Evolutionary conservation across 2,888 invertebrate species (phyloP), one percentile per base, ranked within the genome.

Genomic region (Xylocampa areola): DNA sequence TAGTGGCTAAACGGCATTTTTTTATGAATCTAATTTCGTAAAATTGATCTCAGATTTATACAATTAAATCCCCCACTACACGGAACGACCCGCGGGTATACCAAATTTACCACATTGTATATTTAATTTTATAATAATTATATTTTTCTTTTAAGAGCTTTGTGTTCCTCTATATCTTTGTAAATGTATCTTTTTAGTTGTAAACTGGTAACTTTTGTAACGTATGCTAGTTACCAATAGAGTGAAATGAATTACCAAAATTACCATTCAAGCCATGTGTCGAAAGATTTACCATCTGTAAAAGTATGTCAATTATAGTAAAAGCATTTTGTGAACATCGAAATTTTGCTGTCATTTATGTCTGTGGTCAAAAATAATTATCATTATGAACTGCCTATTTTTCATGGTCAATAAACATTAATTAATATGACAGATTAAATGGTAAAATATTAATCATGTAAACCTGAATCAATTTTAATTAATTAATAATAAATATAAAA

Each of bases 31-130:
- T 90, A 68, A 79, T 72, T 78, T 76, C 80, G 69, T 75, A 76
- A 80, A 82, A 82, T 88, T 91, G 92, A 92, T 92, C 91, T 92
- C 92, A 92, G 79, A 84, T 76, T 80, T 76, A 77, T 75, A 77
- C 73, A 73, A 74, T 75, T 55, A 69, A 68, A 71, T 74, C 71
- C 73, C 75, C 80, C 82, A 77, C 73, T 74, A 74, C 84, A 84
- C 85, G 86, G 82, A 68, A 62, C 83, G 79, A 82, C 83, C 85
- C 84, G 84, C 82, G 69, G 73, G 76, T 85, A 90, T 90, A 93
- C 92, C 93, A 93, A 93, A 93, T 87, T 82, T 88, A 88, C 86
- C 87, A 87, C 83, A 81, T 70, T 90, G 88, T 89, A 88, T 89
- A 88, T 86, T 88, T 86, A 84, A 81, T 64, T 70, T 73, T 64